Evolutionary conservation across 2,888 invertebrate species (phyloP).

Genomic region (Aspidiotus destructor): DNA sequence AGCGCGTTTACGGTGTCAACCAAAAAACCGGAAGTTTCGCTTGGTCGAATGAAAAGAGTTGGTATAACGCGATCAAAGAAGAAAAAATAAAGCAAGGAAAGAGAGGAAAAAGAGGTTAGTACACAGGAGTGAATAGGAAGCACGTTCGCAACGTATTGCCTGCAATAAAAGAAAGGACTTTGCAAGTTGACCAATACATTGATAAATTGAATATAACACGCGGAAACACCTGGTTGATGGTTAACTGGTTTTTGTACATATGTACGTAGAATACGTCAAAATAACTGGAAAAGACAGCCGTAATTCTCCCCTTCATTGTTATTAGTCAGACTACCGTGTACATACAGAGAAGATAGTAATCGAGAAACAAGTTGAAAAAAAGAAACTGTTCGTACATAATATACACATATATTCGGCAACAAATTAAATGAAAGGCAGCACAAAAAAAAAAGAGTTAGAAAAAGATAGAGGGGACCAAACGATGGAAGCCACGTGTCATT

Average conservation of each 20-base stretch:
- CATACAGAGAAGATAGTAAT: not conserved
- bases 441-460: not conserved
- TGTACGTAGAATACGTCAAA: not conserved
- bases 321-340: not conserved
- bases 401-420: not conserved
- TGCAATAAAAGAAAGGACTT: not conserved
- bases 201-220: not conserved
- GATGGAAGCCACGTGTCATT: constrained; percentile 9
- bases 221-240: constrained; percentile 7
- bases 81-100: no score
- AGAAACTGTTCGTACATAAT: not conserved
- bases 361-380: constrained; percentile 13
- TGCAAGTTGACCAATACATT: constrained; percentile 11
- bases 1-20: not conserved
- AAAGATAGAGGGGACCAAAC: not conserved
- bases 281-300: not conserved
- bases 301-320: constrained; percentile 11
- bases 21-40: not conserved
- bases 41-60: no score
- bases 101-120: no score
- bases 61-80: no score
- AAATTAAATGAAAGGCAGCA: not conserved
- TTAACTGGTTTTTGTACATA: constrained; percentile 8
- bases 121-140: not conserved
- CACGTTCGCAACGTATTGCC: not conserved